Percentiles rank a stretch among this genome's conserved stretches.
Evolutionary conservation across 64 coral and sea anemone species (phyloP).

Genomic region (Stylophora pistillata): DNA sequence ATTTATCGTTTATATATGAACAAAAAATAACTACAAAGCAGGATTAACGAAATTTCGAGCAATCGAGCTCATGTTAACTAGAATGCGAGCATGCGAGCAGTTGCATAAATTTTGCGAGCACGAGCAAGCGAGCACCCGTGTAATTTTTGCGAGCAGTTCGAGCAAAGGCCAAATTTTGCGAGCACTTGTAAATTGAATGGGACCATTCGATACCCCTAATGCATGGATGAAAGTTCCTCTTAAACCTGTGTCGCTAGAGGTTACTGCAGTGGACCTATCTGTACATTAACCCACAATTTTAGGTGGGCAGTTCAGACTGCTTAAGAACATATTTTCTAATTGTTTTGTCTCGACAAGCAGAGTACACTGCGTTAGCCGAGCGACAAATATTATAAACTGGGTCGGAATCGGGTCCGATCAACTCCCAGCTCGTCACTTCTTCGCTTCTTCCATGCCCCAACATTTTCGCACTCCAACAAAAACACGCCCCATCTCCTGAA

Average conservation of each 20-base stretch:
- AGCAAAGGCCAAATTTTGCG: too few relatives aligned
- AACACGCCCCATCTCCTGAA: constrained; percentile 90
- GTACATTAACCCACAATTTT: background rate
- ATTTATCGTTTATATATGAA: too few relatives aligned
- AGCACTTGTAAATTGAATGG: too few relatives aligned
- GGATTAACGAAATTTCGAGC: too few relatives aligned
- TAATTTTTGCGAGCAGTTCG: too few relatives aligned
- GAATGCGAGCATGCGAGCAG: too few relatives aligned
- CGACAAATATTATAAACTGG: constrained; percentile 76
- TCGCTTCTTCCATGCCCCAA: constrained; percentile 6
- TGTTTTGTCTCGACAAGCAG: constrained; percentile 76
- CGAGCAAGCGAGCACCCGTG: too few relatives aligned
- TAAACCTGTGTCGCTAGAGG: background rate
- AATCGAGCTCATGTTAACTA: too few relatives aligned
- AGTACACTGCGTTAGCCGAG: constrained; percentile 71
- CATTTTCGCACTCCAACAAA: constrained; percentile 54
- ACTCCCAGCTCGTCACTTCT: constrained; percentile 60
- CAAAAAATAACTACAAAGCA: too few relatives aligned
- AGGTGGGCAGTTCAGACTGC: constrained; percentile 13
- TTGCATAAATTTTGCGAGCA: too few relatives aligned
- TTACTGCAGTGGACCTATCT: background rate
- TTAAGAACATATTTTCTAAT: constrained; percentile 89
- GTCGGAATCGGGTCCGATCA: constrained; percentile 90
- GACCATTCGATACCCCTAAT: too few relatives aligned
- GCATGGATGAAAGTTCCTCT: too few relatives aligned